phyloP scores from a whole-genome alignment of 2,888 invertebrate species.

The Hoplodrina blanda region DNA sequence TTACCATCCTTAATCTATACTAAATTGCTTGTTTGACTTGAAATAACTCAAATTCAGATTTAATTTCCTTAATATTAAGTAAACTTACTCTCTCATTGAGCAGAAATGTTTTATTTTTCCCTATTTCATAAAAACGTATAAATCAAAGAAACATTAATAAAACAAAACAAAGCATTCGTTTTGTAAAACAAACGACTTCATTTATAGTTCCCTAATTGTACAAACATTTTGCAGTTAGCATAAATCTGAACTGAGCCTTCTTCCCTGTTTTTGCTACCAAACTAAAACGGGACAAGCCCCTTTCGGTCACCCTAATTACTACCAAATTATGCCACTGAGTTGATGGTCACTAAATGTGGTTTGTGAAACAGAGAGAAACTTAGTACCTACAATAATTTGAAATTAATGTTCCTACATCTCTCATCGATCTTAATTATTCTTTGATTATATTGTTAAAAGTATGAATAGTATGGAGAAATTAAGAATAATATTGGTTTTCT shows the following conservation, averaged over 20 bases:
- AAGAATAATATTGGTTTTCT: background rate
- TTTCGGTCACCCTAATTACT: constrained; percentile 56
- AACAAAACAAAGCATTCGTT: constrained; percentile 35
- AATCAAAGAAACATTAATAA: constrained; percentile 1
- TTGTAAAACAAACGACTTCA: constrained; percentile 24
- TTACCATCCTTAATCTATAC: background rate
- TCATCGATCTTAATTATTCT: background rate
- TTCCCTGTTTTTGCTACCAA: constrained; percentile 45
- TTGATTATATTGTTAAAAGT: background rate
- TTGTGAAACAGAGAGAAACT: constrained; percentile 1
- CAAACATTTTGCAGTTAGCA: constrained; percentile 43
- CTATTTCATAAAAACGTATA: constrained; percentile 1
- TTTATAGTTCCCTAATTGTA: constrained; percentile 48
- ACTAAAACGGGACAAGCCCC: constrained; percentile 38
- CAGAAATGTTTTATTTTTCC: background rate
- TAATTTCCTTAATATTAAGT: too few species aligned
- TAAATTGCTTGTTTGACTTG: too few species aligned
- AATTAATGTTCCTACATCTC: background rate
- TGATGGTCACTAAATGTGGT: constrained; percentile 18
- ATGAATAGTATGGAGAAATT: background rate
- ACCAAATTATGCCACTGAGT: constrained; percentile 46
- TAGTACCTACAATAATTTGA: background rate
- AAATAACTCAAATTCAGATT: too few species aligned
- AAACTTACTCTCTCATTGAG: too few species aligned
- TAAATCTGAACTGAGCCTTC: constrained; percentile 51